Evolutionary conservation across 2,113 vertebrate species (phyloP).

Genomic region (Alexandromys fortis): DNA sequence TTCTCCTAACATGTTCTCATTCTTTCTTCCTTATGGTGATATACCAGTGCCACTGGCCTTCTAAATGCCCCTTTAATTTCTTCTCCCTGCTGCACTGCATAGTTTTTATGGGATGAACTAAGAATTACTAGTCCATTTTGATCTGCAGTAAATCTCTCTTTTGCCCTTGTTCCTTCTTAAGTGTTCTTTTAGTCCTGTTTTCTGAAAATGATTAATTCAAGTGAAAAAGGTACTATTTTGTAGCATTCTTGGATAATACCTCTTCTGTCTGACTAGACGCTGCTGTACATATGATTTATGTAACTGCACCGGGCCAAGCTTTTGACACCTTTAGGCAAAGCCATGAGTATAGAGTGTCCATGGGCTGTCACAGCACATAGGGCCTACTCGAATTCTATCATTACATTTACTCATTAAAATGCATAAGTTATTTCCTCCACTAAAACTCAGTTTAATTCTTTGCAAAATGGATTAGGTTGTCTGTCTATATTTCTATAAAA

Average conservation of each 20-base stretch:
- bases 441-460: not conserved
- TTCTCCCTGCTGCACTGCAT: constrained; percentile 74
- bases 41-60: constrained; percentile 82
- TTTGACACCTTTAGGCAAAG: constrained; percentile 8
- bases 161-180: constrained; percentile 85
- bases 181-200: constrained; percentile 79
- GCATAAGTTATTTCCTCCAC: not conserved
- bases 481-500: not conserved
- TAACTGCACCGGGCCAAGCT: not conserved
- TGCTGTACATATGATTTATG: constrained; percentile 41
- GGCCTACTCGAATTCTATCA: not conserved
- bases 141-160: constrained; percentile 87
- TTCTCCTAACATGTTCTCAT: constrained; percentile 73
- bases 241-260: constrained; percentile 65
- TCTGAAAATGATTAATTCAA: constrained; percentile 83
- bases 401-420: not conserved
- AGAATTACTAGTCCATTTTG: constrained; percentile 85
- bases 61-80: constrained; percentile 86
- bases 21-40: constrained; percentile 80
- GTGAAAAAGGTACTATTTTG: constrained; percentile 64
- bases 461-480: not conserved
- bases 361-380: not conserved
- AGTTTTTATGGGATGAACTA: constrained; percentile 86
- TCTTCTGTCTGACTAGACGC: constrained; percentile 71
- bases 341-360: not conserved